These are phyloP conservation scores for Hypercompe scribonia DNA, from an alignment of 2,888 invertebrate genomes.

Conservation along the genomic window DNA sequence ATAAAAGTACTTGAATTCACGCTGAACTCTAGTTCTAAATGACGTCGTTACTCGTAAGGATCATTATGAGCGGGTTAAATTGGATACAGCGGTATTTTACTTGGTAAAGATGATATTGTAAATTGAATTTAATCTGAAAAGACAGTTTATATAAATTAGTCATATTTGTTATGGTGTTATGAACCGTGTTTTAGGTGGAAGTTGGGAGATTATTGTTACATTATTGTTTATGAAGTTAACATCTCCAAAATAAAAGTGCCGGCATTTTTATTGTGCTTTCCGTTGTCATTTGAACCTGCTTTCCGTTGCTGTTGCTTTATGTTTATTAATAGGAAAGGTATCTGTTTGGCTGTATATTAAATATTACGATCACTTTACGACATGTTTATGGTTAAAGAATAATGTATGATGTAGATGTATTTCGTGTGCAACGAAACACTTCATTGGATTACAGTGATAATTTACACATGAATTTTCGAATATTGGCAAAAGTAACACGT, in stretches of 20 bases:
- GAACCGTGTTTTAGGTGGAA: background rate
- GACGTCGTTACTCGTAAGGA: background rate
- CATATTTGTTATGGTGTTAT: background rate
- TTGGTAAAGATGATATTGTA: background rate
- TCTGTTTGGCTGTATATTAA: no score
- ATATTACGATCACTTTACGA: background rate
- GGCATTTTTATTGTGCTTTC: no score
- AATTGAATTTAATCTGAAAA: background rate
- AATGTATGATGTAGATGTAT: background rate
- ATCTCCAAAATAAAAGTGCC: no score
- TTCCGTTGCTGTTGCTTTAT: no score
- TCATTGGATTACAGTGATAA: slow-evolving; percentile 3
- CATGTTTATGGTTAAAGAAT: background rate
- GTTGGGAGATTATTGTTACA: background rate
- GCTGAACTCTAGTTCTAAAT: background rate
- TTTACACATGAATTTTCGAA: slow-evolving; percentile 9
- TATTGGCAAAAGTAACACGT: slow-evolving; percentile 18
- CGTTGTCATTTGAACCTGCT: no score
- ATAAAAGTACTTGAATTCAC: background rate
- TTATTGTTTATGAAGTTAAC: background rate
- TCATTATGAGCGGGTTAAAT: background rate
- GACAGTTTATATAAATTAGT: background rate
- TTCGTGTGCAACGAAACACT: slow-evolving; percentile 3
- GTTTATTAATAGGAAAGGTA: no score
- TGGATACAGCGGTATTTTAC: background rate